Evolutionary conservation across 2,797 vertebrate genomes (phyloP), one percentile per base, ranked within the genome.

Genomic region (Acanthurus lineatus): DNA sequence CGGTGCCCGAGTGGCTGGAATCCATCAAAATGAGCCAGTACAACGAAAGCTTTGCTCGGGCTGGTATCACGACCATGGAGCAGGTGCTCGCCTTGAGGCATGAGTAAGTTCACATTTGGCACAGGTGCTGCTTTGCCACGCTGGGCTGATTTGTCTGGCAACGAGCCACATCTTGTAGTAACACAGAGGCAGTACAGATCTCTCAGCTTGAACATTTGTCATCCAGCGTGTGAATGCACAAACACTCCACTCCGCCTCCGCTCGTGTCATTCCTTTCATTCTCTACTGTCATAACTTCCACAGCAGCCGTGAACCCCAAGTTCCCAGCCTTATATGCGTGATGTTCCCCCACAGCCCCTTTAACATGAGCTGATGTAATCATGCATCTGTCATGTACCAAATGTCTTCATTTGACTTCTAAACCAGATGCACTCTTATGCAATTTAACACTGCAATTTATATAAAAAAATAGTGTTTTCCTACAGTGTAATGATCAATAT

Each of bases 1-100:
- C 97, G 0, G 97, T 99, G 72, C 87, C 97, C 0, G 98, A 99
- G 91, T 99, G 98, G 98, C 93, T 99, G 76, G 97, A 98, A 67
- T 99, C 98, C 88, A 98, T 99, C 93, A 97, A 97, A 83, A 99
- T 99, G 98, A 95, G 95, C 56, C 98, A 99, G 87, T 99, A 99
- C 93, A 95, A 93, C 0, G 97, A 99, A 49, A 96, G 96, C 91
- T 99, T 99, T 69, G 81, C 94, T 74, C 92, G 96, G 0, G 96
- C 97, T 0, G 97, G 97, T 65, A 96, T 98, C 94, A 96, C 94
- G 2, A 95, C 91, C 92, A 97, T 99, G 64, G 97, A 99, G 92
- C 97, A 99, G 88, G 97, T 98, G 93, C 95, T 96, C 48, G 94
- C 96, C 93, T 95, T 99, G 95, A 97, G 94, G 89, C 95, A 92